Base-by-base conservation (phyloP, 2,113 vertebrate genomes). In the Eleginops maclovinus region DNA sequence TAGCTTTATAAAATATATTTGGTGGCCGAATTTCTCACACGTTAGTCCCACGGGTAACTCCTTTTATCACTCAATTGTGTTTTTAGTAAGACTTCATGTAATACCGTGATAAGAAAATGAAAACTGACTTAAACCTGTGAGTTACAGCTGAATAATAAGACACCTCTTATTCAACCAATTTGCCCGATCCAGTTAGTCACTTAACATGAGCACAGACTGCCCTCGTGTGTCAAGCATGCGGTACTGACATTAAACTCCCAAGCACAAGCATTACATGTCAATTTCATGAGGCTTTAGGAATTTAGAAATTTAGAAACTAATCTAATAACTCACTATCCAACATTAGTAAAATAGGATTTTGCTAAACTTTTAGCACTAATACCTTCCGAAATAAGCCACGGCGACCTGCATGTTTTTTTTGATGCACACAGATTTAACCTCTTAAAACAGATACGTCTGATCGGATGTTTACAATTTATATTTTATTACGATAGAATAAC, bases 191-290 rank as follows among this genome's bases (percentile, higher is more conserved):
- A 55, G 15, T 67, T 56, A 2, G 28, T 41, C 24, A 2, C 14
- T 2, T 22, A 9, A 55, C 56, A 12, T 75, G 74, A 54, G 71
- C 19, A 41, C 26, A 81, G 13, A 76, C 73, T 71, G 91, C 87
- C 90, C 77, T 58, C 92, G 1, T 58, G 89, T 90, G 91, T 43
- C 36, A 0, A 80, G 19, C 6, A n/a, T 0, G 67, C 31, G n/a
- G 36, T 41, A 87, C 46, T 81, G 71, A 55, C 1, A 8, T 11
- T 7, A 13, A 19, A 16, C 41, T 10, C 4, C 4, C 3, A 1
- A 40, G n/a, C 9, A 21, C 3, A 56, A 5, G 13, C 1, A 28
- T 21, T 2, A 59, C 24, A 22, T 2, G 2, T 15, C 28, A 11
- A 10, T 21, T 58, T 26, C 4, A 28, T 26, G 0, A 28, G 16